A percentile compares a stretch with the other conserved stretches of the same genome.
Conservation (phyloP, 2,888 invertebrate species). For the Reticulitermes lucifugus region DNA sequence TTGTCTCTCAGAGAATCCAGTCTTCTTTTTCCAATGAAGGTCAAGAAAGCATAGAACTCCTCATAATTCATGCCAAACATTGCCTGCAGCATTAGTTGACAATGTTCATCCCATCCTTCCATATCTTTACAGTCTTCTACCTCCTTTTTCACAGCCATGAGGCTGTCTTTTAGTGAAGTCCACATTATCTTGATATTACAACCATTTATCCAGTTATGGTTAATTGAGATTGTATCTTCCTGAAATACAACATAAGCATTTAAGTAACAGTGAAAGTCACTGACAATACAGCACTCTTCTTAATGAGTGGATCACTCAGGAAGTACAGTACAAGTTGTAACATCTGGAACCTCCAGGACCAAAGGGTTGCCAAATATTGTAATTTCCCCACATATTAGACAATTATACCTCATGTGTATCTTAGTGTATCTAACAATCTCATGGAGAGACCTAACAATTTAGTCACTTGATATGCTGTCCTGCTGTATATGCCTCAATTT, state of each 20-base stretch:
- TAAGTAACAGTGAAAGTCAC: not conserved
- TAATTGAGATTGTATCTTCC: slow-evolving; percentile 94
- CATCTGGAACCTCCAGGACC: too few species aligned
- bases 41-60: slow-evolving; percentile 75
- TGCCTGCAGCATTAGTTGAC: slow-evolving; percentile 83
- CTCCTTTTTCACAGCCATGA: slow-evolving; percentile 79
- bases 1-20: slow-evolving; percentile 64
- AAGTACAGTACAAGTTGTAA: not conserved
- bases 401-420: too few species aligned
- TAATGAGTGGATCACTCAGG: not conserved
- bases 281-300: not conserved
- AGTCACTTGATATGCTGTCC: too few species aligned
- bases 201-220: slow-evolving; percentile 98
- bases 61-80: slow-evolving; percentile 82
- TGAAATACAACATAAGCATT: slow-evolving; percentile 56
- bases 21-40: slow-evolving; percentile 73
- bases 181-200: slow-evolving; percentile 84
- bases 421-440: too few species aligned
- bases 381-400: too few species aligned
- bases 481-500: too few species aligned
- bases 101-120: slow-evolving; percentile 80
- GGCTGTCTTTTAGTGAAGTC: slow-evolving; percentile 72
- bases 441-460: too few species aligned
- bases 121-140: slow-evolving; percentile 82
- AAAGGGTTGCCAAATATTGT: too few species aligned